phyloP scores from a whole-genome alignment of 2,888 invertebrate species.

The Torymus auratus region DNA sequence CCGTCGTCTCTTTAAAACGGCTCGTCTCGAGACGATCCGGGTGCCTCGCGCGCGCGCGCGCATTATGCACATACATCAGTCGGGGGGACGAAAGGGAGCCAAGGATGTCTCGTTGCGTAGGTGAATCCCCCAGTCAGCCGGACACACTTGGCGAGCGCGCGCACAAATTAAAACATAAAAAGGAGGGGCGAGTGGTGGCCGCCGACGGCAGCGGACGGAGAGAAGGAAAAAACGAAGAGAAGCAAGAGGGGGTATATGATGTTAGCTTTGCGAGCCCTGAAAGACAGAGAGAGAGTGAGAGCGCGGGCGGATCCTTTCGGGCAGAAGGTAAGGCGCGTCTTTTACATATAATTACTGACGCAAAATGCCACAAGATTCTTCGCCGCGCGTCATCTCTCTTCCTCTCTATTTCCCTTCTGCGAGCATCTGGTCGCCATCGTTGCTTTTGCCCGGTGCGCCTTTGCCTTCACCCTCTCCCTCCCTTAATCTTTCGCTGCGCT shows the following conservation, averaged over 20 bases:
- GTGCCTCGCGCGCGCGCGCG: too few species aligned
- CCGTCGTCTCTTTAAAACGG: neutral
- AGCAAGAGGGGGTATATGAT: neutral
- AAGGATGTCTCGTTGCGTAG: constrained; percentile 36
- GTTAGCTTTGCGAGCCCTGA: neutral
- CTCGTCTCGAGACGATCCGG: neutral
- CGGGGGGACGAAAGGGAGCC: too few species aligned
- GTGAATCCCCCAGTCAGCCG: constrained; percentile 66
- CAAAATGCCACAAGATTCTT: constrained; percentile 72
- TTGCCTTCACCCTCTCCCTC: neutral
- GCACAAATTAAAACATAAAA: constrained; percentile 69
- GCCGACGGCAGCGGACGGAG: neutral
- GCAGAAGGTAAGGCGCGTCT: constrained; percentile 64
- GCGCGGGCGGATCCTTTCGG: constrained; percentile 53
- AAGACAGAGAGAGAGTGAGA: constrained; percentile 54
- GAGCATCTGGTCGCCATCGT: constrained; percentile 36
- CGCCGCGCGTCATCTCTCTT: constrained; percentile 57
- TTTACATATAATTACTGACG: constrained; percentile 74
- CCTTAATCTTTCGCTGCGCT: constrained; percentile 24
- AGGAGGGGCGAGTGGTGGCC: constrained; percentile 29
- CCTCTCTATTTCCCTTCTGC: constrained; percentile 51
- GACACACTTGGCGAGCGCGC: constrained; percentile 63
- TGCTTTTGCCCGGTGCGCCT: constrained; percentile 9
- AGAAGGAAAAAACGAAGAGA: neutral
- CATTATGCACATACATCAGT: too few species aligned